Percentiles rank a stretch among this genome's conserved stretches.
Conservation (phyloP, 2,797 vertebrate species). For the Saxicola maurus region DNA sequence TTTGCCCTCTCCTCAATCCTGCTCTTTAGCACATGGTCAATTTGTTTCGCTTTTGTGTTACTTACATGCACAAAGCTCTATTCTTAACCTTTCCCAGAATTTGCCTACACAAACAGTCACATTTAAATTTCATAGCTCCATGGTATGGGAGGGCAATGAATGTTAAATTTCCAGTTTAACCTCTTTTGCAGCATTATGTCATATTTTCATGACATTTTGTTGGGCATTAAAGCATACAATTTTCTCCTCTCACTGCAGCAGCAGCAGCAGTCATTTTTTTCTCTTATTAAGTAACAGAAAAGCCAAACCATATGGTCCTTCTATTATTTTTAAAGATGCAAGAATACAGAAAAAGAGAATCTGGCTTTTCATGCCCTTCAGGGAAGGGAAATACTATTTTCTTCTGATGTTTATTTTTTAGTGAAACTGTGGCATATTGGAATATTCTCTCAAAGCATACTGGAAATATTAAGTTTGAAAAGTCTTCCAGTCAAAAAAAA, state of each 20-base stretch:
- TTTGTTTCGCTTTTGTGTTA: neutral
- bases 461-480: neutral
- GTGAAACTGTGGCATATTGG: neutral
- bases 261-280: neutral
- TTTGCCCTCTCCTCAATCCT: neutral
- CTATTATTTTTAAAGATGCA: neutral
- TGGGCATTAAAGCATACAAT: neutral
- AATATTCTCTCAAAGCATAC: neutral
- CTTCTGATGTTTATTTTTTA: neutral
- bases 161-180: neutral
- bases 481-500: neutral
- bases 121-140: neutral
- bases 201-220: neutral
- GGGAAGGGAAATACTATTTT: neutral
- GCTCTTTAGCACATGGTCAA: neutral
- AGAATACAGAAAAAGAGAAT: neutral
- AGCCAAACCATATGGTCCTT: neutral
- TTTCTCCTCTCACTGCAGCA: neutral
- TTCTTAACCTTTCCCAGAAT: neutral
- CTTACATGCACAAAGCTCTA: neutral
- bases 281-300: neutral
- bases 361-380: neutral
- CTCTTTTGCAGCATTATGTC: neutral
- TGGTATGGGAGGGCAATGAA: neutral
- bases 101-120: neutral